Percentiles rank a stretch among this genome's conserved stretches.
These are phyloP conservation scores for Zaprionus camerounensis DNA, from an alignment of 1,140 invertebrate species.

Conservation along the genomic window DNA sequence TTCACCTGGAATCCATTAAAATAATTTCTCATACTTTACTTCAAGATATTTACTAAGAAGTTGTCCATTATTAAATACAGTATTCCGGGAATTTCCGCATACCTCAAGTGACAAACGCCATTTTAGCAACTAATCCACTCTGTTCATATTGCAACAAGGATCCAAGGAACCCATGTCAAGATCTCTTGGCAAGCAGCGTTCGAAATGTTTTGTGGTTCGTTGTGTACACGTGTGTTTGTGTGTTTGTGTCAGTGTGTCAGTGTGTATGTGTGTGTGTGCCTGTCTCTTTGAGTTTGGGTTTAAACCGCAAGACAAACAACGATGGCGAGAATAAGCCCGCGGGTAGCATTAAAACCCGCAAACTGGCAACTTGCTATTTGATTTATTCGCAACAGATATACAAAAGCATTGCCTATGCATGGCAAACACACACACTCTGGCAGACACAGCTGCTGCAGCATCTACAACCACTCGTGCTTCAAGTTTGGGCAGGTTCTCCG, in stretches of 20 bases:
- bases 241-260: not conserved
- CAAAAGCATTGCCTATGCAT: slow-evolving; percentile 19
- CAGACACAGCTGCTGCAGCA: slow-evolving; percentile 31
- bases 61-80: not conserved
- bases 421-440: slow-evolving; percentile 2
- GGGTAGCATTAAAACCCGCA: slow-evolving; percentile 58
- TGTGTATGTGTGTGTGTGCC: slow-evolving; percentile 4
- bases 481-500: slow-evolving; percentile 1
- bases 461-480: not conserved
- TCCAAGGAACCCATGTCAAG: slow-evolving; percentile 46
- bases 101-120: slow-evolving; percentile 27
- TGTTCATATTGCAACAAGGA: slow-evolving; percentile 3
- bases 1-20: not conserved
- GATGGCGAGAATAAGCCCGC: slow-evolving; percentile 39
- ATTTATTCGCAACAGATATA: slow-evolving; percentile 73
- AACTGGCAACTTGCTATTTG: slow-evolving; percentile 66
- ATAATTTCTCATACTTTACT: not conserved
- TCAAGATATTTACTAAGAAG: not conserved
- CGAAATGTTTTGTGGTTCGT: slow-evolving; percentile 24
- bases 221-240: not conserved
- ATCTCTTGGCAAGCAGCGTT: slow-evolving; percentile 15
- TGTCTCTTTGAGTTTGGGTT: slow-evolving; percentile 31
- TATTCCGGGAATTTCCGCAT: slow-evolving; percentile 9
- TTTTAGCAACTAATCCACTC: slow-evolving; percentile 30
- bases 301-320: slow-evolving; percentile 66